Evolutionary conservation across 2,888 invertebrate genomes (phyloP), one percentile per base, ranked within the genome.

Genomic region (Melanostoma mellinum): DNA sequence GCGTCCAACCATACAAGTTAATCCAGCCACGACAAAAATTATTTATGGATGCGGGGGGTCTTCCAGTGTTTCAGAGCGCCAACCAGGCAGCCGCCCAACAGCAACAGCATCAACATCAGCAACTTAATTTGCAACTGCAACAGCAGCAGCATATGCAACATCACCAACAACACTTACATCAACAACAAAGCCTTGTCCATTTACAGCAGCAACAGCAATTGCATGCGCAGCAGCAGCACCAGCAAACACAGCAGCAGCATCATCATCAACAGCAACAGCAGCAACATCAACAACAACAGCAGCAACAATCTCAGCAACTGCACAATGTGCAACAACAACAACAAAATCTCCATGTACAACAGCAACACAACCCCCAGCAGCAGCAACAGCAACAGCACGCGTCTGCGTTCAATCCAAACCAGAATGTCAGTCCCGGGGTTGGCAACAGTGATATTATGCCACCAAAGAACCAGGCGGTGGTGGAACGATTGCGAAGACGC

Each of bases 401-500:
- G 36, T 10, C 67, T 40, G 86, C 71, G 90, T 91, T 56, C 86
- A 86, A 72, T 76, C 76, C 68, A 77, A 77, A 77, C 63, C 84
- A 78, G 75, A 86, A 87, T 69, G 73, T 84, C 52, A 60, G 61
- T 40, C 32, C 74, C 38, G 69, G 84, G 10, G 58, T 55, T 69
- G 77, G 50, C 35, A 77, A 73, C 86, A 86, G 77, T 74, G 96
- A 96, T 92, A 93, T 93, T 86, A 92, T 96, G 89, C 95, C 96
- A 88, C 95, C 96, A 48, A 96, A 96, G 91, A 92, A 95, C 86
- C 96, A 96, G 91, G 96, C 96, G 89, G 96, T 96, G 89, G 95
- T 98, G 88, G 97, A 97, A 91, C 94, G 97, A 86, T 92, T 97
- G 71, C 95, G 95, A 88, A 94, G 97, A 85, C 94, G 98, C 88